Conservation (phyloP, 2,797 vertebrate species). For the Gallinago solitaria region DNA sequence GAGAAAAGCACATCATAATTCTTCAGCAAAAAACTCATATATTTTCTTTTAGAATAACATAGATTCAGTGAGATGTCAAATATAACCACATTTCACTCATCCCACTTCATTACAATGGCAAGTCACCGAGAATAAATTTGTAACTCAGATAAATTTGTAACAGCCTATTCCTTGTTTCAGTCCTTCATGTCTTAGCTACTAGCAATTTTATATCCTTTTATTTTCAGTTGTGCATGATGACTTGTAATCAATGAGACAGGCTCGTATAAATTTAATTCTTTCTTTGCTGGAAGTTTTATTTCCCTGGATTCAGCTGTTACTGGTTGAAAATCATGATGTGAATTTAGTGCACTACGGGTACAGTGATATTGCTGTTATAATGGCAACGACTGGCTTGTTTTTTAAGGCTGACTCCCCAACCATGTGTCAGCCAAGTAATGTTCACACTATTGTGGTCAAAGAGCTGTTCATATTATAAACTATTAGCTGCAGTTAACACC, state of each 20-base stretch:
- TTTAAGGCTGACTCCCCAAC: neutral
- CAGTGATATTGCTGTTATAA: neutral
- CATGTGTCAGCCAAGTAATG: neutral
- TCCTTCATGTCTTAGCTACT: neutral
- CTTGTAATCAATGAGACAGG: neutral
- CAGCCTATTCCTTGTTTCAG: neutral
- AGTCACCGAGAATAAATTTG: constrained; percentile 3
- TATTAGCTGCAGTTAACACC: neutral
- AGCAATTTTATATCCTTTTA: neutral
- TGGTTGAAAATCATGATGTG: neutral
- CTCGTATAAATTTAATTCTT: neutral
- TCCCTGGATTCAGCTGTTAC: neutral
- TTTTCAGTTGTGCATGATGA: neutral
- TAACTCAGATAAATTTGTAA: neutral
- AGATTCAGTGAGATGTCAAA: constrained; percentile 8
- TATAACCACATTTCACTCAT: constrained; percentile 8
- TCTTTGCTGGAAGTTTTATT: neutral
- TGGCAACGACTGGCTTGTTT: neutral
- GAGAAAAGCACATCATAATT: neutral
- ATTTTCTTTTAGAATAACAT: neutral
- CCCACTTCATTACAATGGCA: neutral
- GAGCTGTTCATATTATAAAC: neutral
- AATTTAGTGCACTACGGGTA: neutral
- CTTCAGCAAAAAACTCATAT: neutral
- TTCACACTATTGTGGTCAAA: neutral